phyloP scores from a whole-genome alignment of 2,888 invertebrate species.

The Sinotaia quadrata region DNA sequence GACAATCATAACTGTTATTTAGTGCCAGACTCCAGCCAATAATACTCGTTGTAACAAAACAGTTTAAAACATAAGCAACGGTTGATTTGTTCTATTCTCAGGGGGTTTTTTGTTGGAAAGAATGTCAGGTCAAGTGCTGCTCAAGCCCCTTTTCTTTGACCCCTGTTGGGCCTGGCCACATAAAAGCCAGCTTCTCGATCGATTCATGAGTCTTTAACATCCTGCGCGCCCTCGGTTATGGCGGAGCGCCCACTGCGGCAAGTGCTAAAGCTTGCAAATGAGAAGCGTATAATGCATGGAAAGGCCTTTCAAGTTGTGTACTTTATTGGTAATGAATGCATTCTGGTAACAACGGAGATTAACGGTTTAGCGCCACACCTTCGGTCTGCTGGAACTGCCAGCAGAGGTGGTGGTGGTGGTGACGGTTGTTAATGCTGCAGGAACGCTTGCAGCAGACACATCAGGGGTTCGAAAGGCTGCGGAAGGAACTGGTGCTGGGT shows the following conservation, averaged over 20 bases:
- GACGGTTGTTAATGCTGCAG: not conserved
- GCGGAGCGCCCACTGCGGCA: conserved; percentile 4
- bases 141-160: too few relatives aligned
- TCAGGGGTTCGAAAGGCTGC: not conserved
- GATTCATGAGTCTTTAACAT: conserved; percentile 4
- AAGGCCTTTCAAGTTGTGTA: not conserved
- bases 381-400: not conserved
- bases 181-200: conserved; percentile 1
- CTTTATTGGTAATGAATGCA: conserved; percentile 23
- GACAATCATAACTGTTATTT: too few relatives aligned
- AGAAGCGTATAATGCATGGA: conserved; percentile 15
- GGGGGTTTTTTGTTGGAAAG: too few relatives aligned
- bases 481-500: not conserved
- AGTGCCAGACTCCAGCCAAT: too few relatives aligned
- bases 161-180: not conserved
- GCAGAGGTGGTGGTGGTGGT: not conserved
- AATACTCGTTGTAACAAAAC: too few relatives aligned
- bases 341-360: conserved; percentile 12
- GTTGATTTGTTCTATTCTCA: too few relatives aligned
- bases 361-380: conserved; percentile 4
- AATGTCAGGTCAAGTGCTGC: too few relatives aligned
- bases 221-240: not conserved
- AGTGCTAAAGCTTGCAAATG: conserved; percentile 24
- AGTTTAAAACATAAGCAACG: too few relatives aligned
- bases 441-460: not conserved